Base-by-base conservation (phyloP, 2,888 invertebrate genomes). In the Amphimallon solstitiale region DNA sequence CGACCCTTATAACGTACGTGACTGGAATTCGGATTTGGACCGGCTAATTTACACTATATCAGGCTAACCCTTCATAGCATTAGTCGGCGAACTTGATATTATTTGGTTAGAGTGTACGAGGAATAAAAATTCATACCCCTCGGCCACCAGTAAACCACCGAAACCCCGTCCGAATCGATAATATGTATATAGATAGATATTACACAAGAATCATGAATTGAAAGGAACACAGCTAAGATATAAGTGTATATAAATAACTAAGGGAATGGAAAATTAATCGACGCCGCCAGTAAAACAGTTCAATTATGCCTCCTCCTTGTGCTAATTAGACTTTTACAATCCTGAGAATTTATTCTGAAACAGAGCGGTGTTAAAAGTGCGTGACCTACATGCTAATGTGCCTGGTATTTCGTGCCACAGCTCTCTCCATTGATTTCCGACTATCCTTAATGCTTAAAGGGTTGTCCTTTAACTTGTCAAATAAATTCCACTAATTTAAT, bases 1-100 rank as follows among this genome's bases (percentile, higher is more conserved):
- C 73, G 73, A 74, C 74, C 77, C 75, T 75, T 72, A 73, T 71
- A 70, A 73, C 59, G 66, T 70, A 79, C 79, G 79, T 79, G 79
- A 75, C 72, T 71, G 65, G 77, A 70, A 74, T 78, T 66, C 74
- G 68, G 70, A 75, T 75, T 71, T 72, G 72, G 73, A 72, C 72
- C 73, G 62, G 70, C 72, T 77, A 76, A 77, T 78, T 77, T 76
- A 75, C 76, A 74, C 73, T 73, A 72, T 74, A 76, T 73, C 74
- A 75, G 71, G 63, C 68, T 23, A 40, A 21, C 68, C 63, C 69
- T 68, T 70, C 38, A 34, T 19, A 5, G 37, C 48, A 40, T 61
- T 61, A 49, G 21, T 34, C 21, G 17, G 34, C n/a, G 37, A 43
- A 40, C 38, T 61, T 35, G 61, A 61, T 61, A 61, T 61, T 61